These are phyloP conservation scores for Mizuhopecten yessoensis DNA, from an alignment of 1,140 invertebrate species.

Conservation along the genomic window DNA sequence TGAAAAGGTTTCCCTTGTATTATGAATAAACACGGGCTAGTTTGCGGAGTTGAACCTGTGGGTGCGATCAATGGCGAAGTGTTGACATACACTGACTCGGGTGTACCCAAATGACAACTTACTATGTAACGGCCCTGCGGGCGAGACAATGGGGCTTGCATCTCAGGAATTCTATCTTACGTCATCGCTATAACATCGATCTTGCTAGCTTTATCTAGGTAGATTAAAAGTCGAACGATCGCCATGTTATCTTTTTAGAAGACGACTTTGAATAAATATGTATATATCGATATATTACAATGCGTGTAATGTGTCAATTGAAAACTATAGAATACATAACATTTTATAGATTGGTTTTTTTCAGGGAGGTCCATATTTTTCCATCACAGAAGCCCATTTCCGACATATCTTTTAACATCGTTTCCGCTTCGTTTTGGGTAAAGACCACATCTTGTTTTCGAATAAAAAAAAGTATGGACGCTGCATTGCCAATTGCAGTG, in stretches of 20 bases:
- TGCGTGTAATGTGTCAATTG: not conserved
- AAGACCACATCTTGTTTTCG: not conserved
- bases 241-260: not conserved
- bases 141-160: slow-evolving; percentile 24
- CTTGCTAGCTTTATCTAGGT: not conserved
- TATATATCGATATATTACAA: not conserved
- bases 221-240: not conserved
- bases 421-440: not conserved
- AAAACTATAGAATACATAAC: not conserved
- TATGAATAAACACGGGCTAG: not conserved
- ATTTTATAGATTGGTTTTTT: not conserved
- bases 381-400: not conserved
- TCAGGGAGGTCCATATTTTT: not conserved
- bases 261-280: not conserved
- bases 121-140: slow-evolving; percentile 4
- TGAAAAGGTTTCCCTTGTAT: slow-evolving; percentile 28
- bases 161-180: not conserved
- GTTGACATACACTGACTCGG: slow-evolving; percentile 37
- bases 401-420: not conserved
- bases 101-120: slow-evolving; percentile 3
- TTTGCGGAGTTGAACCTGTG: slow-evolving; percentile 30
- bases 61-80: not conserved
- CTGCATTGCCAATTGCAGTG: not conserved
- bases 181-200: not conserved
- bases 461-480: not conserved